Conservation (phyloP, 2,797 vertebrate species). For the Cirrhinus molitorella region DNA sequence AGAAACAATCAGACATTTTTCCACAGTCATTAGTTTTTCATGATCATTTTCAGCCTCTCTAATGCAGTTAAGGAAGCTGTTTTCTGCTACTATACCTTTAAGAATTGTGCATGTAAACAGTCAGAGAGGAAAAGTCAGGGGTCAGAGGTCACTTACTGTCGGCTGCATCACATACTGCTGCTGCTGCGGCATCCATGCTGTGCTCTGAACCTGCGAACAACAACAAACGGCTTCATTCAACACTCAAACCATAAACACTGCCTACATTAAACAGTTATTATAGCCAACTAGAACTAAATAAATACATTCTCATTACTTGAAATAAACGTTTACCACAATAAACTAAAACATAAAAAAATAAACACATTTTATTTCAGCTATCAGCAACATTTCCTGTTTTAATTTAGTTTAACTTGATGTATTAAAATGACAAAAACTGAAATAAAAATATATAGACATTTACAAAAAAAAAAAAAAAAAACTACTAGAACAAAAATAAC, state of each 20-base stretch:
- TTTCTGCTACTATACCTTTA: background rate
- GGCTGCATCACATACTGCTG: slow-evolving; percentile 90
- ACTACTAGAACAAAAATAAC: too few relatives aligned
- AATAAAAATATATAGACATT: too few relatives aligned
- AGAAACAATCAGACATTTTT: background rate
- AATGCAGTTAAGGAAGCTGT: background rate
- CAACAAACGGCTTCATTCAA: background rate
- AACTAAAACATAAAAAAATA: background rate
- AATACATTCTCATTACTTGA: background rate
- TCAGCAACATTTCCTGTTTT: background rate
- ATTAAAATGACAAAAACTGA: background rate
- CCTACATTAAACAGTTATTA: slow-evolving; percentile 44
- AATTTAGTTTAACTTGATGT: background rate
- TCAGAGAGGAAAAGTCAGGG: slow-evolving; percentile 42
- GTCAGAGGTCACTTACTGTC: slow-evolving; percentile 83
- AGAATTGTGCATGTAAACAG: background rate
- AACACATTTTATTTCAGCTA: background rate
- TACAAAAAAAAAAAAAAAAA: too few relatives aligned
- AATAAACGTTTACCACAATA: background rate
- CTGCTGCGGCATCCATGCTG: slow-evolving; percentile 93
- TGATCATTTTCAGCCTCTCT: too few relatives aligned
- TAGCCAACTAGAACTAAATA: background rate
- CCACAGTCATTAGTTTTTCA: background rate
- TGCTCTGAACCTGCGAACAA: slow-evolving; percentile 85
- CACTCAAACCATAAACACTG: slow-evolving; percentile 14